Percentiles rank a stretch among this genome's conserved stretches.
Evolutionary conservation across 2,888 invertebrate genomes (phyloP).

Genomic region (Pseudococcus jackbeardsleyi): DNA sequence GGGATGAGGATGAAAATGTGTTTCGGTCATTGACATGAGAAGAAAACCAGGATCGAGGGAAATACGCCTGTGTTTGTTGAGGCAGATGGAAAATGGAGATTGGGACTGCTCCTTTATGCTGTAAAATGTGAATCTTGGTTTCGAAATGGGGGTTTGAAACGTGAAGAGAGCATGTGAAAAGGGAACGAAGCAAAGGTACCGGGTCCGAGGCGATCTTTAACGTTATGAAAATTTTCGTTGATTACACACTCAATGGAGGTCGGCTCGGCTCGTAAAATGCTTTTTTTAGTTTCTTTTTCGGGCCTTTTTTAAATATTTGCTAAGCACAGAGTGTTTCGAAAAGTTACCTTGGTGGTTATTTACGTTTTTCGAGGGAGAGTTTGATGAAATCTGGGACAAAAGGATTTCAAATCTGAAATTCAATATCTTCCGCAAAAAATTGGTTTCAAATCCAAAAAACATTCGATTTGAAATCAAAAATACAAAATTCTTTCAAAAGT

Average conservation of each 20-base stretch:
- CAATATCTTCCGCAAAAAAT: too few relatives aligned
- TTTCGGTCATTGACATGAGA: not conserved
- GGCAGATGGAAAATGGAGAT: too few relatives aligned
- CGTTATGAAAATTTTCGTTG: constrained; percentile 38
- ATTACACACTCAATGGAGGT: not conserved
- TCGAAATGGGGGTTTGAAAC: not conserved
- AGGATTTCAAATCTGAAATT: too few relatives aligned
- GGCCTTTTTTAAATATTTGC: constrained; percentile 38
- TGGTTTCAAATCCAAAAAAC: too few relatives aligned
- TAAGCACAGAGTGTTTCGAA: not conserved
- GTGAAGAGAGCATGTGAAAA: not conserved
- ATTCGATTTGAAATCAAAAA: too few relatives aligned
- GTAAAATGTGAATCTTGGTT: not conserved
- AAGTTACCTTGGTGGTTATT: not conserved
- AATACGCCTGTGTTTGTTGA: not conserved
- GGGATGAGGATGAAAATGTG: too few relatives aligned
- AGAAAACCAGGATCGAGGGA: not conserved
- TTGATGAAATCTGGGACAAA: too few relatives aligned
- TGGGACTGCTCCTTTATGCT: not conserved
- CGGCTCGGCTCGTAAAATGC: constrained; percentile 38
- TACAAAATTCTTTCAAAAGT: too few relatives aligned
- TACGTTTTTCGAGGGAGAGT: too few relatives aligned
- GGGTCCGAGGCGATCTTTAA: constrained; percentile 7
- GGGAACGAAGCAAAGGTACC: not conserved
- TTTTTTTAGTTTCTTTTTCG: constrained; percentile 43